Percentiles rank a stretch among this genome's conserved stretches.
These are phyloP conservation scores for Cephalopterus ornatus DNA, from an alignment of 2,113 vertebrate species.

Conservation along the genomic window DNA sequence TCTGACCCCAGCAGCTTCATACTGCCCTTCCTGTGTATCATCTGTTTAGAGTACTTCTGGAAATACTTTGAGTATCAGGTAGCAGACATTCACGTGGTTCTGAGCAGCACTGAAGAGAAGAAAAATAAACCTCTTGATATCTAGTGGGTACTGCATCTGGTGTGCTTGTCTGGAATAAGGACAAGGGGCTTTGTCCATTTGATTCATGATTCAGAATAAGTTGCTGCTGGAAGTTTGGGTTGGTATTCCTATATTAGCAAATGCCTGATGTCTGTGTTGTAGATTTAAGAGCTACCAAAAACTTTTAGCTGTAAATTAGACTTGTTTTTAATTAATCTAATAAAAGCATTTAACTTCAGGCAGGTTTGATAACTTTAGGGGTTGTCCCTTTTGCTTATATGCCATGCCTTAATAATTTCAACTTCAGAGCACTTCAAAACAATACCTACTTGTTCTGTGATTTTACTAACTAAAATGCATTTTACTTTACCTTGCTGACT, in stretches of 20 bases:
- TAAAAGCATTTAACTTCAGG: not conserved
- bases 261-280: not conserved
- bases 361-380: not conserved
- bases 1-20: not conserved
- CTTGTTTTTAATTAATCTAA: not conserved
- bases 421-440: not conserved
- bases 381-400: not conserved
- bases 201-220: not conserved
- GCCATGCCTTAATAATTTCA: not conserved
- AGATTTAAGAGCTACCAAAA: not conserved
- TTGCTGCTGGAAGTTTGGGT: not conserved
- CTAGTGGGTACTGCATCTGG: rapidly evolving
- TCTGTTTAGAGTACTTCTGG: not conserved
- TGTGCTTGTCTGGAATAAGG: not conserved
- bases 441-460: not conserved
- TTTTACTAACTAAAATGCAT: not conserved
- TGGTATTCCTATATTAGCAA: not conserved
- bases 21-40: not conserved
- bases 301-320: not conserved
- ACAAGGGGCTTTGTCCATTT: not conserved
- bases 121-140: not conserved
- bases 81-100: not conserved
- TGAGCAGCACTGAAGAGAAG: not conserved
- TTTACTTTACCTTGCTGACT: not conserved
- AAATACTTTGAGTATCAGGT: not conserved